Conservation (phyloP, 2,888 invertebrate genomes). For the Agrotis ipsilon region DNA sequence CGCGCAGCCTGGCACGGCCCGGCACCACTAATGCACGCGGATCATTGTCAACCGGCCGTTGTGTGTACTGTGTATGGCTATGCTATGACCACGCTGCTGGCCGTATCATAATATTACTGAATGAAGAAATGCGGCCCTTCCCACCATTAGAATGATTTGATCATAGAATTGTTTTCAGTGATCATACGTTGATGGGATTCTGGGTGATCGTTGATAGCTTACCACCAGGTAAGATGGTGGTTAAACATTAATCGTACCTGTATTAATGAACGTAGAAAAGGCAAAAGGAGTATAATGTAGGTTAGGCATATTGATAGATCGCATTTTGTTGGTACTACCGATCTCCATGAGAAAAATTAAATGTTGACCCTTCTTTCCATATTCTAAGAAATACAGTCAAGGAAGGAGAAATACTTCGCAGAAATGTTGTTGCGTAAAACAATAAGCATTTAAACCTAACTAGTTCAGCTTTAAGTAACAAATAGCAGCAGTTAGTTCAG, state of each 20-base stretch:
- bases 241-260: neutral
- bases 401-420: neutral
- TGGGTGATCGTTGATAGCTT: too few relatives aligned
- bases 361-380: neutral
- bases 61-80: constrained; percentile 56
- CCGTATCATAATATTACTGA: constrained; percentile 43
- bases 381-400: too few relatives aligned
- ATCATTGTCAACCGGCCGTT: constrained; percentile 62
- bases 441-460: constrained; percentile 24
- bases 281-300: neutral
- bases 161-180: neutral
- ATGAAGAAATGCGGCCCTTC: neutral
- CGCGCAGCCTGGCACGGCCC: constrained; percentile 69
- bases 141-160: neutral
- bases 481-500: constrained; percentile 4
- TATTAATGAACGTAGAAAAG: neutral
- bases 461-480: constrained; percentile 20
- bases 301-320: too few relatives aligned
- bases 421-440: neutral
- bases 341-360: neutral
- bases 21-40: constrained; percentile 67
- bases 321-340: too few relatives aligned
- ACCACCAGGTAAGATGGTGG: neutral
- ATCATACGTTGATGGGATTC: neutral
- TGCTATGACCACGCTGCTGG: constrained; percentile 38